Percentiles rank a stretch among this genome's conserved stretches.
Conservation (phyloP, 2,113 vertebrate genomes). For the Peucedramus taeniatus region DNA sequence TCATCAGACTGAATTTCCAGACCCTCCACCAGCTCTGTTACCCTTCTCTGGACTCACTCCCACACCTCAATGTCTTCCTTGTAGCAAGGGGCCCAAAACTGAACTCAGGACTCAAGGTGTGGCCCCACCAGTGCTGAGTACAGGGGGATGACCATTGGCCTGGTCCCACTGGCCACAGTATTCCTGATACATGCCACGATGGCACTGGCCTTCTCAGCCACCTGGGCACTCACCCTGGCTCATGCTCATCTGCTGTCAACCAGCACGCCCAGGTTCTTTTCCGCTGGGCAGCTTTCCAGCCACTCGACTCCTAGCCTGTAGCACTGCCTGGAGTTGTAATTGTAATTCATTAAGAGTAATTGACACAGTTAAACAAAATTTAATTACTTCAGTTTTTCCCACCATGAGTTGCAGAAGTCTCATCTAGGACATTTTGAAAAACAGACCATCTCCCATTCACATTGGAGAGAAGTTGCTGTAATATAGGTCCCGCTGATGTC, state of each 20-base stretch:
- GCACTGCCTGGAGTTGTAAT: neutral
- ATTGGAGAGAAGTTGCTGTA: neutral
- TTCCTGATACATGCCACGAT: neutral
- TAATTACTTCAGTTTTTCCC: neutral
- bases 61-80: neutral
- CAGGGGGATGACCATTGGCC: neutral
- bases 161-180: neutral
- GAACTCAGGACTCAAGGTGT: accelerated
- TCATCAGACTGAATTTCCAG: neutral
- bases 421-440: neutral
- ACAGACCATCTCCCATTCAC: neutral
- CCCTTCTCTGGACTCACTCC: neutral
- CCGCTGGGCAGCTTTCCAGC: neutral
- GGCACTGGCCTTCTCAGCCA: neutral
- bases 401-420: neutral
- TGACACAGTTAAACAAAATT: neutral
- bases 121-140: neutral
- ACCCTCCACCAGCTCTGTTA: neutral
- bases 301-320: neutral
- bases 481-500: neutral
- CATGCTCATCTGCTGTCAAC: neutral
- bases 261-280: neutral
- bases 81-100: neutral
- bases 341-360: neutral
- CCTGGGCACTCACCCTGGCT: neutral